Evolutionary conservation across 2,797 vertebrate species (phyloP).

Genomic region (Hydrolagus colliei): DNA sequence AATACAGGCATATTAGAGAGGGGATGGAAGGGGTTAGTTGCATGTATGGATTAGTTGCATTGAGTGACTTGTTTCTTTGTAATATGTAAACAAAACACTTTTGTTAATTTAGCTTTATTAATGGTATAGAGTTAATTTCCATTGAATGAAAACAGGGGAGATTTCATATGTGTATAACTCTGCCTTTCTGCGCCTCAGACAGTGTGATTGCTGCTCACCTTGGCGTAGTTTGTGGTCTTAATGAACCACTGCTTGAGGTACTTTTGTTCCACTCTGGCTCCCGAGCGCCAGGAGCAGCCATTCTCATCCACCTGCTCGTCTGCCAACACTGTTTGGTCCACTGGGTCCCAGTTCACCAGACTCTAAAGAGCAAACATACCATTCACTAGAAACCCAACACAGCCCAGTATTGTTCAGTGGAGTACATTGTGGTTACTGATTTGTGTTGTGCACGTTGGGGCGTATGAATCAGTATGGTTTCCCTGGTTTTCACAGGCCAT

Average conservation of each 20-base stretch:
- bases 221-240: slow-evolving; percentile 87
- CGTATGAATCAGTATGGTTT: background rate
- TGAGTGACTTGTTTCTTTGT: no score
- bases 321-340: slow-evolving; percentile 89
- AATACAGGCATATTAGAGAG: no score
- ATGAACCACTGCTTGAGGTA: slow-evolving; percentile 95
- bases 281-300: slow-evolving; percentile 90
- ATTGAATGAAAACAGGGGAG: background rate
- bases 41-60: no score
- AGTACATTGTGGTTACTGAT: background rate
- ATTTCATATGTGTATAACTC: background rate
- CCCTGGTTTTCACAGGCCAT: background rate
- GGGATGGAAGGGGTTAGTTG: no score
- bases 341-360: slow-evolving; percentile 93
- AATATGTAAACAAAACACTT: background rate
- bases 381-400: background rate
- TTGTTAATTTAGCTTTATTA: background rate
- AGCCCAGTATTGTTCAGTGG: background rate
- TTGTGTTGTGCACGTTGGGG: background rate
- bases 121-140: background rate
- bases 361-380: slow-evolving; percentile 56
- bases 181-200: slow-evolving; percentile 38
- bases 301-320: slow-evolving; percentile 92
- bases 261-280: slow-evolving; percentile 85
- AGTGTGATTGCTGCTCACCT: slow-evolving; percentile 51